Percentiles rank a stretch among this genome's conserved stretches.
Evolutionary conservation across 2,113 vertebrate genomes (phyloP).

Genomic region (Phodopus roborovskii): DNA sequence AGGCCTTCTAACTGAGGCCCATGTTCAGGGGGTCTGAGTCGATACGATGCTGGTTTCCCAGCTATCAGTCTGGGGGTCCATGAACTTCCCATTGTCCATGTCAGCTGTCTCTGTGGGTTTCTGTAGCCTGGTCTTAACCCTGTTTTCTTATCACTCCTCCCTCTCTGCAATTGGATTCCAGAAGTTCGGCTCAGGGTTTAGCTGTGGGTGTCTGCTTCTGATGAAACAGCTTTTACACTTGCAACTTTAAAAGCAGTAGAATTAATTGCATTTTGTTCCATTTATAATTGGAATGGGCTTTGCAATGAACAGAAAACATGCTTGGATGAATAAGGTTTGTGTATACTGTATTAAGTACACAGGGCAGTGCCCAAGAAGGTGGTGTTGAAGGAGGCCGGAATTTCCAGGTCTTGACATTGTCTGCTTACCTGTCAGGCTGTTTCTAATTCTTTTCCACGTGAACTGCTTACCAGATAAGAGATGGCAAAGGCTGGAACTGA

Average conservation of each 20-base stretch:
- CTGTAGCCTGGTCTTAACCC: too few species aligned
- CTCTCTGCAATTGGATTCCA: too few species aligned
- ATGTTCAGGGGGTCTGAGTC: too few species aligned
- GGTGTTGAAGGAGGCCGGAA: not conserved
- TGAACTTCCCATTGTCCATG: too few species aligned
- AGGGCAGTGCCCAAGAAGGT: not conserved
- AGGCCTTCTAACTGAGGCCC: too few species aligned
- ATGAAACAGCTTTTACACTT: not conserved
- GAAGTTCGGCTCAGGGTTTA: too few species aligned
- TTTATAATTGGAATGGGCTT: not conserved
- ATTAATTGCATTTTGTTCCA: not conserved
- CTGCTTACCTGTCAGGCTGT: conserved; percentile 1
- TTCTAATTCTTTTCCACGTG: conserved; percentile 31
- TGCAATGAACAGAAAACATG: conserved; percentile 23
- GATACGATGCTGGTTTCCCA: too few species aligned
- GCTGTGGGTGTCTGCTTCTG: too few species aligned
- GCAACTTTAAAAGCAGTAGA: not conserved
- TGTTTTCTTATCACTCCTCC: too few species aligned
- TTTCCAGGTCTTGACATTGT: conserved; percentile 58
- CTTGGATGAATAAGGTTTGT: not conserved
- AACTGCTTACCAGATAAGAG: conserved; percentile 52
- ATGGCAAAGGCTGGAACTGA: conserved; percentile 64
- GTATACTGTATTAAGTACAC: not conserved
- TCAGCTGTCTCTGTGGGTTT: too few species aligned
- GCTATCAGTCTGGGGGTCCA: too few species aligned